A percentile compares a stretch with the other conserved stretches of the same genome.
phyloP scores from a whole-genome alignment of 2,888 invertebrate species.

The Petrophora chlorosata region DNA sequence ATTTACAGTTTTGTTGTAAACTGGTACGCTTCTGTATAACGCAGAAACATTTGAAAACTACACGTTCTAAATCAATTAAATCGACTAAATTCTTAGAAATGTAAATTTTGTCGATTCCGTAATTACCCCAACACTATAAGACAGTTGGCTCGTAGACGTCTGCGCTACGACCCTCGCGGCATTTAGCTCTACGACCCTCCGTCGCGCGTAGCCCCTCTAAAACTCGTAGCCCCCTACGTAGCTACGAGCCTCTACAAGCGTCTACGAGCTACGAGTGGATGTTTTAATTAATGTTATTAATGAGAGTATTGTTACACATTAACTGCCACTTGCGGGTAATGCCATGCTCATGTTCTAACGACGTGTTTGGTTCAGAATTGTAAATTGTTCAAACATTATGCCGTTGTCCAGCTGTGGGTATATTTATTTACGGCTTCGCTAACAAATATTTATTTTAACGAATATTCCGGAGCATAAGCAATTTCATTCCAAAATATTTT shows the following conservation, averaged over 20 bases:
- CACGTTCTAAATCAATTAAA: no score
- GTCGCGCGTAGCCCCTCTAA: conserved; percentile 38
- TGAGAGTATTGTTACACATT: conserved; percentile 6
- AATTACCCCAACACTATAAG: conserved; percentile 20
- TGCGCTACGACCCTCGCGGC: conserved; percentile 44
- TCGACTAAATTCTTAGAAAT: not conserved
- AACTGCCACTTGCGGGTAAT: not conserved
- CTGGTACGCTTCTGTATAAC: no score
- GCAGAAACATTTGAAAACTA: no score
- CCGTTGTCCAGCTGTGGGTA: no score
- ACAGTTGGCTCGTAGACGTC: conserved; percentile 38
- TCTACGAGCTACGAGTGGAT: conserved; percentile 9
- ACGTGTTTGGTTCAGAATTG: not conserved
- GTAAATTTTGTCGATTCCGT: not conserved
- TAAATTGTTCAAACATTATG: no score
- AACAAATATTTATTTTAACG: no score
- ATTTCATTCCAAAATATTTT: no score
- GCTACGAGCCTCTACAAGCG: conserved; percentile 32
- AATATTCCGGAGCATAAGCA: no score
- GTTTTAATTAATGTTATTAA: conserved; percentile 16
- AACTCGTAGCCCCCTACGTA: conserved; percentile 31
- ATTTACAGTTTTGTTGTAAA: no score
- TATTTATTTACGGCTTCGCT: no score
- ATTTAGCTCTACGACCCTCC: conserved; percentile 41
- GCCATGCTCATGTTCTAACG: not conserved